Evolutionary conservation across 2,888 invertebrate species (phyloP).

Genomic region (Oasisia sp.): DNA sequence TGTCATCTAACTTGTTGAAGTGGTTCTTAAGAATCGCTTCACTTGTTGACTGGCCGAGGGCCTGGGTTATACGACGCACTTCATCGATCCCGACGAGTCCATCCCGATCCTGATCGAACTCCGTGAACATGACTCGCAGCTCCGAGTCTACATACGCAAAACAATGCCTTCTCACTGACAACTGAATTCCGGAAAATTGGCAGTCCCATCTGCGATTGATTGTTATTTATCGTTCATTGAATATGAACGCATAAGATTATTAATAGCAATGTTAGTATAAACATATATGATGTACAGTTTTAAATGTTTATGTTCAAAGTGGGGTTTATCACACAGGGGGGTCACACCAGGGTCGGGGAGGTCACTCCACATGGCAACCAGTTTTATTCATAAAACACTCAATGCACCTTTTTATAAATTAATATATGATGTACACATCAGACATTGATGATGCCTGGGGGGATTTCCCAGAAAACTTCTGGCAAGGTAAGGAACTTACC

Average conservation of each 20-base stretch:
- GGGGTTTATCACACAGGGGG: not conserved
- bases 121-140: conserved; percentile 19
- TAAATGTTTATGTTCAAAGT: no score
- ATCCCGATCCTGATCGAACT: conserved; percentile 37
- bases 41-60: conserved; percentile 32
- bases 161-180: not conserved
- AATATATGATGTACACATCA: not conserved
- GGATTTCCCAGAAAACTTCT: not conserved
- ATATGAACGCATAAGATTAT: no score
- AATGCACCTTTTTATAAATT: not conserved
- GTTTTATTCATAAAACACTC: not conserved
- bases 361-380: not conserved
- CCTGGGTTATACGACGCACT: conserved; percentile 26
- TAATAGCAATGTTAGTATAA: no score
- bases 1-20: conserved; percentile 10
- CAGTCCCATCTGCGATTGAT: no score
- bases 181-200: not conserved
- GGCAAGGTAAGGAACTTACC: not conserved
- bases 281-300: no score
- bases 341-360: not conserved
- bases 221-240: no score
- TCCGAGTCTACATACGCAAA: conserved; percentile 18
- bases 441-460: not conserved
- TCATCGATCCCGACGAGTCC: conserved; percentile 41
- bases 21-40: not conserved